Evolutionary conservation across 2,888 invertebrate species (phyloP), one percentile per base, ranked within the genome.

Genomic region (Aphidoletes aphidimyza): DNA sequence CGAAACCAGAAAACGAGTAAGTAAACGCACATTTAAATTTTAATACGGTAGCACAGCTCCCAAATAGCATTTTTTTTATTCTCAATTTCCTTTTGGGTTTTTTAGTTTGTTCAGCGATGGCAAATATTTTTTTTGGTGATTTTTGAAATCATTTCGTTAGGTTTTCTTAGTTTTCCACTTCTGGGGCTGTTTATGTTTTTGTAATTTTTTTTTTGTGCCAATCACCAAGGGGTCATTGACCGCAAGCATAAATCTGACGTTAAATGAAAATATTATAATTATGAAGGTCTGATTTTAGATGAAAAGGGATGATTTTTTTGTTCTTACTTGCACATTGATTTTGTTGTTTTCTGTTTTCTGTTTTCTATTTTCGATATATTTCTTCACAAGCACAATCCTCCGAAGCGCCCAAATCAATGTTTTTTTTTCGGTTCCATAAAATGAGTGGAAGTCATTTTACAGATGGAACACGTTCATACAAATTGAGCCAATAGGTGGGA

Each of bases 1-100:
- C 91, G 98, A 98, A 91, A 97, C 97, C 85, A 93, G 97, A 89
- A 96, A 97, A 91, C 93, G 97, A 93, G 97, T 98, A 92, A 96
- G 96, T 92, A 86, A 69, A 83, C 84, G 84, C 84, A 83, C 84
- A 85, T 86, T 84, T 85, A 85, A 81, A 49, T 85, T 84, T 11
- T 30, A 26, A 59, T 22, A 11, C 6, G 9, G 9, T 59, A 59
- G 26, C 49, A 49, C n/a, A n/a, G n/a, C n/a, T n/a, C n/a, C n/a
- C n/a, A n/a, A n/a, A n/a, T n/a, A n/a, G n/a, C n/a, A n/a, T n/a
- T n/a, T n/a, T n/a, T n/a, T n/a, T n/a, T n/a, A n/a, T n/a, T n/a
- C n/a, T n/a, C n/a, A n/a, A n/a, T n/a, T n/a, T n/a, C n/a, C n/a
- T n/a, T n/a, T n/a, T n/a, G n/a, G n/a, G 22, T 49, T 26, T 59